Evolutionary conservation across 1,140 invertebrate genomes (phyloP), one percentile per base, ranked within the genome.

Genomic region (Bombus huntii): DNA sequence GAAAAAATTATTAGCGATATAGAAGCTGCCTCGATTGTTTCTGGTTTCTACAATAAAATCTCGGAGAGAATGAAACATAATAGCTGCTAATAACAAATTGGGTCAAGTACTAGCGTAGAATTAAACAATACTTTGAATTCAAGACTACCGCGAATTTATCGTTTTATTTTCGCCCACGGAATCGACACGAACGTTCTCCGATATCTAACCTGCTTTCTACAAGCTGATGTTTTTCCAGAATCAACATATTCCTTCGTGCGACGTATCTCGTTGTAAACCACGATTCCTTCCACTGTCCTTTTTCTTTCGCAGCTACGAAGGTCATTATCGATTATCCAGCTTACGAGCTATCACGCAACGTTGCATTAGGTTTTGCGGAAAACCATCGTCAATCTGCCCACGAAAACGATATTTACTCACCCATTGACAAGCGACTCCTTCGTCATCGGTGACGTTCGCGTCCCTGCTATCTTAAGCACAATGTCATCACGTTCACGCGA

Each of bases 251-350:
- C 18, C 25, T 42, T 18, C 25, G 37, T 28, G 59, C 13, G 53
- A 37, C 31, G 18, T 22, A 9, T 66, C n/a, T 68, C 34, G 34
- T 62, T 18, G 25, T 8, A 34, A 53, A 31, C 18, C 44, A 18
- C 37, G 31, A 57, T 77, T 66, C 31, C 62, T 68, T 68, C 47
- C 10, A 75, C 62, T 42, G 62, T 83, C 37, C 65, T 31, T 66
- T 85, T 80, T 65, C 57, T 18, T 44, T 10, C 70, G 72, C 53
- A 10, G 6, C 25, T 42, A 53, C 77, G 68, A 80, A 85, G 83
- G 76, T 85, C 76, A 34, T 57, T 85, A 80, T 85, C 76, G 76
- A 80, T 72, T 70, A 84, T 59, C 75, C 44, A 10, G 37, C 68
- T 68, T 34, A 77, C 74, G 47, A 78, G 74, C 22, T 34, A 31